phyloP scores from a whole-genome alignment of 1,140 invertebrate genomes.

The Anthonomus grandis region DNA sequence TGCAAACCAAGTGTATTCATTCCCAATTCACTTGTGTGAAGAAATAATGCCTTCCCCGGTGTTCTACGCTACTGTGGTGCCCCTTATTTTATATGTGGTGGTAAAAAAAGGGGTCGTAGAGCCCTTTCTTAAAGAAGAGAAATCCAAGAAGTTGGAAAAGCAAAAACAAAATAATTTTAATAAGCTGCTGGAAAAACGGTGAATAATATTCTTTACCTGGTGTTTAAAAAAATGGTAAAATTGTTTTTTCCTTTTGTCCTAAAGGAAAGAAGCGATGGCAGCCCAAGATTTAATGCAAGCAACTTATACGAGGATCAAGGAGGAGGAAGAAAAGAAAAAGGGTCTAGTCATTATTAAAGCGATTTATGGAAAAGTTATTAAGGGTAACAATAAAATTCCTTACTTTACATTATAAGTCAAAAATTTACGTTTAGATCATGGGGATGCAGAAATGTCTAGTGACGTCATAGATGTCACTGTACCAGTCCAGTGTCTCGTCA shows the following conservation, averaged over 20 bases:
- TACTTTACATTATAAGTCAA: neutral
- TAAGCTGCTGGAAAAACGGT: conserved; percentile 71
- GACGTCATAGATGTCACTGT: conserved; percentile 90
- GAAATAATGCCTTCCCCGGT: conserved; percentile 84
- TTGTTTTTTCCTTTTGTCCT: neutral
- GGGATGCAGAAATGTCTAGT: conserved; percentile 41
- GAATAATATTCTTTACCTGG: neutral
- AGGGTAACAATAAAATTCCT: neutral
- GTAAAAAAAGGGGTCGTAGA: conserved; percentile 84
- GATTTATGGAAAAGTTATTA: conserved; percentile 65
- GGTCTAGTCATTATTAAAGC: conserved; percentile 86
- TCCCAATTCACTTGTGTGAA: conserved; percentile 89
- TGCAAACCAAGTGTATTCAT: conserved; percentile 83
- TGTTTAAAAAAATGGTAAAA: neutral
- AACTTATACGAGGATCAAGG: conserved; percentile 70
- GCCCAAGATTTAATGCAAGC: conserved; percentile 86
- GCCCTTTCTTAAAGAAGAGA: conserved; percentile 76
- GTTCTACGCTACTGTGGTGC: conserved; percentile 89
- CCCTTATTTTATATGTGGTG: conserved; percentile 74
- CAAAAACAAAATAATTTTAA: conserved; percentile 70
- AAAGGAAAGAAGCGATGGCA: conserved; percentile 69
- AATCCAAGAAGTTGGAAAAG: conserved; percentile 70
- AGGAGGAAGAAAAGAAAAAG: conserved; percentile 72
- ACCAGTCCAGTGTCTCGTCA: conserved; percentile 89
- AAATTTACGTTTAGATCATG: conserved; percentile 39